phyloP scores from a whole-genome alignment of 2,113 vertebrate genomes.

The Cephalopterus ornatus region DNA sequence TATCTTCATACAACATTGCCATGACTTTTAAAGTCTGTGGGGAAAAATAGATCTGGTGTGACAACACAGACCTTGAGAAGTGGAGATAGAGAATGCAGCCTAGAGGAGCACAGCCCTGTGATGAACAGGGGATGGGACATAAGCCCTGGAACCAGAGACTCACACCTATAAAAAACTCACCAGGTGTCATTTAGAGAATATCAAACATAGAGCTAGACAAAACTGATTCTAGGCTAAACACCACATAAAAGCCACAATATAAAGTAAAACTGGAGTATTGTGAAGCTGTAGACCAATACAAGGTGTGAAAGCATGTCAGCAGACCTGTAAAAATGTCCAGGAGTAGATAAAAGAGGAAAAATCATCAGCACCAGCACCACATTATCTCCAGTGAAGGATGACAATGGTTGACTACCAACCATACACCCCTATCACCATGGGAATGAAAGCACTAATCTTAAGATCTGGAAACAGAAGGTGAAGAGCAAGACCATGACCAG shows the following conservation, averaged over 20 bases:
- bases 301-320: not conserved
- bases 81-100: rapidly evolving
- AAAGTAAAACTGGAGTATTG: not conserved
- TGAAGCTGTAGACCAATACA: not conserved
- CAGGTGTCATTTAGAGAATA: not conserved
- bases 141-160: rapidly evolving
- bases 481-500: not conserved
- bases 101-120: rapidly evolving
- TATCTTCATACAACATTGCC: not conserved
- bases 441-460: not conserved
- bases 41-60: not conserved
- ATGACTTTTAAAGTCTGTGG: not conserved
- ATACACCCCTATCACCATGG: not conserved
- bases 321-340: not conserved
- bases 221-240: not conserved
- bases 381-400: not conserved
- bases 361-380: not conserved
- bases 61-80: not conserved
- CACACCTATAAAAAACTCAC: not conserved
- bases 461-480: not conserved
- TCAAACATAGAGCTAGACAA: not conserved
- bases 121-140: not conserved
- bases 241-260: not conserved
- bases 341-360: not conserved
- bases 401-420: not conserved